Conservation (phyloP, 2,113 vertebrate genomes). For the Mungos mungo region DNA sequence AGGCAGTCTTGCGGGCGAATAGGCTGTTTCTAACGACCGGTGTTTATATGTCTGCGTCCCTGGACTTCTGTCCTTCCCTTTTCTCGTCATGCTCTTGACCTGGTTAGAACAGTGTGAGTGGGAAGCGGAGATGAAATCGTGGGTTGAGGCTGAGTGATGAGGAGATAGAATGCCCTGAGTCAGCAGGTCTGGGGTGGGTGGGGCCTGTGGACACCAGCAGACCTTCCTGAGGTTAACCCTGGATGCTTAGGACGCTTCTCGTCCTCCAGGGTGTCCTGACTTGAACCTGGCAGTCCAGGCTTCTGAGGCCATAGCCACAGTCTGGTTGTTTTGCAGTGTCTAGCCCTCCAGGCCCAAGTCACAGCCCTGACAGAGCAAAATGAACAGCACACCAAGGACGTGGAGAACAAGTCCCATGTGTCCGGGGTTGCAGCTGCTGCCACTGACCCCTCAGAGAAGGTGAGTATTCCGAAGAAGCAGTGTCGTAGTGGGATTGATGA, state of each 20-base stretch:
- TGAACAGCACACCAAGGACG: conserved; percentile 78
- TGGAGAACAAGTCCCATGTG: conserved; percentile 76
- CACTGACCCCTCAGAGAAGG: conserved; percentile 88
- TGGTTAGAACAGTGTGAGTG: background rate
- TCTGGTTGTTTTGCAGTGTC: conserved; percentile 76
- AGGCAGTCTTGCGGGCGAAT: background rate
- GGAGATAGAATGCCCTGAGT: background rate
- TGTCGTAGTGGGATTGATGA: background rate
- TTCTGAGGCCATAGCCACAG: background rate
- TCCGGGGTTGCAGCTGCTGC: conserved; percentile 22
- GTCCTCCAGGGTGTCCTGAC: background rate
- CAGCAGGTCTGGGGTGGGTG: background rate
- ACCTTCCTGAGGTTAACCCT: background rate
- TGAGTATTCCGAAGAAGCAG: conserved; percentile 71
- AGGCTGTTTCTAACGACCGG: background rate
- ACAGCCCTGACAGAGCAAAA: conserved; percentile 81
- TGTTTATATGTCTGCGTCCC: background rate
- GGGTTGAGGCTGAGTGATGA: background rate
- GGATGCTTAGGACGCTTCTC: background rate
- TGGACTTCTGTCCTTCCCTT: background rate
- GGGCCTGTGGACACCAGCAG: background rate
- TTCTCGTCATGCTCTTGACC: conserved; percentile 2
- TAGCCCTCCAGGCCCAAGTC: conserved; percentile 82
- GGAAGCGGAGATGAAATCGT: background rate
- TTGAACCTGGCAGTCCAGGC: background rate